phyloP scores from a whole-genome alignment of 2,888 invertebrate species.

The Pheosia gnoma region DNA sequence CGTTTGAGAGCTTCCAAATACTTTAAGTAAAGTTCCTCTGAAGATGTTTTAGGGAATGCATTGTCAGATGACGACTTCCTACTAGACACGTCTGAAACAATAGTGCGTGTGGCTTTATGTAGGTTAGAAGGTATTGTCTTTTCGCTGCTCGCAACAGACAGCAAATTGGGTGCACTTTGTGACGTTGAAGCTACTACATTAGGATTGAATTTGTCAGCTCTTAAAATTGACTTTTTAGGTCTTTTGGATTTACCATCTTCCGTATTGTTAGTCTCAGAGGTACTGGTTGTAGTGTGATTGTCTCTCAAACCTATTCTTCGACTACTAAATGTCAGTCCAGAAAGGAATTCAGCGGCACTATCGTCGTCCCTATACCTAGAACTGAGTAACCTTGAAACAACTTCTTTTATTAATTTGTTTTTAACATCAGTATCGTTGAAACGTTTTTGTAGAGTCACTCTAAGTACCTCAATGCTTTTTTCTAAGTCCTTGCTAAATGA shows the following conservation, averaged over 20 bases:
- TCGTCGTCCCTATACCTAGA: constrained; percentile 85
- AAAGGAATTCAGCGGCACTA: constrained; percentile 75
- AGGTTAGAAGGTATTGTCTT: constrained; percentile 45
- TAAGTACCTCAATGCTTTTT: constrained; percentile 84
- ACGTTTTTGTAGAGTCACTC: constrained; percentile 83
- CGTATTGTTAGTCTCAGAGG: constrained; percentile 67
- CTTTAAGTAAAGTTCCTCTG: constrained; percentile 71
- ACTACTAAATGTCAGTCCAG: constrained; percentile 68
- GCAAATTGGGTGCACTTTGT: constrained; percentile 76
- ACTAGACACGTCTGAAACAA: constrained; percentile 68
- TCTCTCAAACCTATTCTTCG: constrained; percentile 52
- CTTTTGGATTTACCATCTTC: constrained; percentile 46
- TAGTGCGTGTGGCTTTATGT: constrained; percentile 53
- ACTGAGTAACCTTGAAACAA: constrained; percentile 85
- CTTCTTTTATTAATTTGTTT: constrained; percentile 86
- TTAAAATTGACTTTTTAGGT: constrained; percentile 75
- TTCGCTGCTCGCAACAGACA: constrained; percentile 54
- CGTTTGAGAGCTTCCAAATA: constrained; percentile 70
- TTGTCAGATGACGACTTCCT: constrained; percentile 64
- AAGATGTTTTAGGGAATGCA: constrained; percentile 62
- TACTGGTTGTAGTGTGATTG: constrained; percentile 66
- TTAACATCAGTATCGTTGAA: constrained; percentile 85
- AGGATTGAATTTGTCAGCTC: constrained; percentile 68
- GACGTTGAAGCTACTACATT: constrained; percentile 68
- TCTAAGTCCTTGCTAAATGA: constrained; percentile 85